Evolutionary conservation across 1,140 invertebrate species (phyloP), one percentile per base, ranked within the genome.

Genomic region (Pinna nobilis): DNA sequence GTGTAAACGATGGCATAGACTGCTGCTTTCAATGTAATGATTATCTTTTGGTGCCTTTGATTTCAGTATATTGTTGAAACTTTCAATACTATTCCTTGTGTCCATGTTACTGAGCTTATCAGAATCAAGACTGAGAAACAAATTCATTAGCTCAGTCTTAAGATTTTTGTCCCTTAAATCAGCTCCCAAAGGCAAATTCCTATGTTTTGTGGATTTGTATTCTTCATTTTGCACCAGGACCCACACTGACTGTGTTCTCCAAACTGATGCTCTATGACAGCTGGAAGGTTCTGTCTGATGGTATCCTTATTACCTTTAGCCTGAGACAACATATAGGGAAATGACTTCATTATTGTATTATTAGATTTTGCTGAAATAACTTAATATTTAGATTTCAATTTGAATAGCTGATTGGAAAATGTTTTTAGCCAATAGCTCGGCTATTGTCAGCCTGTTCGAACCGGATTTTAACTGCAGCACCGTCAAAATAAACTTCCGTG

Each of bases 141-240:
- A 51, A 20, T 30, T 47, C 20, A 55, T n/a, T 44, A 74, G 41
- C 37, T 67, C 63, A 50, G 20, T 25, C 18, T 59, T 35, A 1
- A 74, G 37, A 13, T 59, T 18, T 39, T 60, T 55, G 41, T 53
- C 49, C 7, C 28, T 50, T 4, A 72, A 30, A 35, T 72, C 61
- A n/a, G 47, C 30, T 15, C 60, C 70, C 35, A 32, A 65, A 32
- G 70, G 60, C n/a, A 72, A 23, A 41, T 33, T 53, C 28, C 20
- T 55, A 57, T 72, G 70, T 20, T 63, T 55, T n/a, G 9, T 20
- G 18, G 60, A 68, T 68, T n/a, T 9, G 9, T 57, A 68, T 25
- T 44, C 20, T 32, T 9, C 23, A 68, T 67, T 67, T 25, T 53
- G 23, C 64, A 67, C 64, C 64, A 67, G 13, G 28, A 25, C 5